Percentiles rank a stretch among this genome's conserved stretches.
Conservation (phyloP, 2,113 vertebrate genomes). For the Scalopus aquaticus region DNA sequence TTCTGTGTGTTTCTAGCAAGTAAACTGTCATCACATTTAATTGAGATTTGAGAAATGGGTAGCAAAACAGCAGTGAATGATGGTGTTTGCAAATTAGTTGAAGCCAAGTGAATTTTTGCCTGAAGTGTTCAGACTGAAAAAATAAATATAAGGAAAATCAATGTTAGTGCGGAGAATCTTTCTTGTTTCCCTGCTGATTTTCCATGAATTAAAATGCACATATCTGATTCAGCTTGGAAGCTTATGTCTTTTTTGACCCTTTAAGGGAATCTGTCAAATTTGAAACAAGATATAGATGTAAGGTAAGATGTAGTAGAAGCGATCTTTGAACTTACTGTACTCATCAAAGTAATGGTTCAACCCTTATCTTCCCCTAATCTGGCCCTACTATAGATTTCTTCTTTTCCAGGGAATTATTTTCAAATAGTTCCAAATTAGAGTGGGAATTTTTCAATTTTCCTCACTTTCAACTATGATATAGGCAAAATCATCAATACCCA, state of each 20-base stretch:
- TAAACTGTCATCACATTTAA: slow-evolving; percentile 76
- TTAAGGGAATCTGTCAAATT: slow-evolving; percentile 15
- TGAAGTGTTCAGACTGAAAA: slow-evolving; percentile 64
- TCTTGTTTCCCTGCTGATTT: slow-evolving; percentile 46
- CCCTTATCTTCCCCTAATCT: background rate
- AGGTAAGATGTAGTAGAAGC: background rate
- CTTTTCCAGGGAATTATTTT: slow-evolving; percentile 2
- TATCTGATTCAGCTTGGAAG: slow-evolving; percentile 38
- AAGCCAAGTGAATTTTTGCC: slow-evolving; percentile 74
- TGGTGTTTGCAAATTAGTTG: slow-evolving; percentile 73
- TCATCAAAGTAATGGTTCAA: slow-evolving; percentile 21
- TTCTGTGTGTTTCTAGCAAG: slow-evolving; percentile 63
- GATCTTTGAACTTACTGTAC: background rate
- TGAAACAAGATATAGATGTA: background rate
- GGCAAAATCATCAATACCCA: background rate
- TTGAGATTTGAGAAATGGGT: slow-evolving; percentile 78
- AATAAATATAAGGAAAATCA: slow-evolving; percentile 71
- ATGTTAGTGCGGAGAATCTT: slow-evolving; percentile 45
- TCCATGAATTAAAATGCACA: slow-evolving; percentile 20
- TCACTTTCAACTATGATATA: slow-evolving; percentile 1
- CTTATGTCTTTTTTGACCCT: background rate
- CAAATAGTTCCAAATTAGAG: background rate
- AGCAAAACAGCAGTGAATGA: slow-evolving; percentile 66
- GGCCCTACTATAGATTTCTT: slow-evolving; percentile 7
- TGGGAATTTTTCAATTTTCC: background rate